These are phyloP conservation scores for Rhagium mordax DNA, from an alignment of 2,888 invertebrate genomes.

Conservation along the genomic window DNA sequence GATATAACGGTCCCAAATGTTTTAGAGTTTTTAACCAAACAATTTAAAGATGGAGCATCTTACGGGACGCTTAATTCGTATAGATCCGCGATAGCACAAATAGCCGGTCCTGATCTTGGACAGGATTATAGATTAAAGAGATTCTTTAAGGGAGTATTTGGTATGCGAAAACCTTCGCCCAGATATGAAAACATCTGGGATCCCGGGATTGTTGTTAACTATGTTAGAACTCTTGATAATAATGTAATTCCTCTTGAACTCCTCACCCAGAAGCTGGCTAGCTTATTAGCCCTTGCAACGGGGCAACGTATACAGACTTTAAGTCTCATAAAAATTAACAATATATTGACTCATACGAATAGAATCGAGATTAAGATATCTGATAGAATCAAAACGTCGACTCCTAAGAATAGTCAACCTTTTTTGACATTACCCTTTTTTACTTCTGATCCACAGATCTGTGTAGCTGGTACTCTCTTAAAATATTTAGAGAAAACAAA, in stretches of 20 bases:
- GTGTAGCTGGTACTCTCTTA: not conserved
- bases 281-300: not conserved
- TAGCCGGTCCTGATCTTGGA: not conserved
- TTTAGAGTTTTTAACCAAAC: not conserved
- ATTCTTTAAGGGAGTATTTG: conserved; percentile 6
- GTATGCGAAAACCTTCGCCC: not conserved
- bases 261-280: not conserved
- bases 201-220: not conserved
- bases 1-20: not conserved
- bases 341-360: not conserved
- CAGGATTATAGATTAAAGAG: not conserved
- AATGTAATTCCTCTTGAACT: not conserved
- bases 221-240: not conserved
- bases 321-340: not conserved
- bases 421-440: not conserved
- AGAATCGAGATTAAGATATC: not conserved
- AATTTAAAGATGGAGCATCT: not conserved
- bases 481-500: not conserved
- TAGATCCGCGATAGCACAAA: not conserved
- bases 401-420: not conserved
- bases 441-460: not conserved
- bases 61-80: not conserved
- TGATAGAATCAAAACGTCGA: not conserved
- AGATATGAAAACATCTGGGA: conserved; percentile 8
- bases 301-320: not conserved